Conservation (phyloP, 2,113 vertebrate genomes). For the Onychostoma macrolepis region DNA sequence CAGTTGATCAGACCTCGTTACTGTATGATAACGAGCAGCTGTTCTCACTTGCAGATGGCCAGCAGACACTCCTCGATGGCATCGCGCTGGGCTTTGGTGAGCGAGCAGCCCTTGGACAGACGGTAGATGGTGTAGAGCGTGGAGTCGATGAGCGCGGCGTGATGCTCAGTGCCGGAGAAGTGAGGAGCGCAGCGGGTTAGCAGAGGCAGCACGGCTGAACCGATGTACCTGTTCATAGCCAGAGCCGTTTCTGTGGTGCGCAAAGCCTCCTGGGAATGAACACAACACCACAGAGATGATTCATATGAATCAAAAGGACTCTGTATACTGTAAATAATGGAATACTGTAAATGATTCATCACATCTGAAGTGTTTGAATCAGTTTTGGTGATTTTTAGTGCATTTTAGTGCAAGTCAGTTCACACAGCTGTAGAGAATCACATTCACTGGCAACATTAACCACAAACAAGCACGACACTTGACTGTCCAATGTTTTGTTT, state of each 20-base stretch:
- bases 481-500: too few species aligned
- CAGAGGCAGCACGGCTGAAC: constrained; percentile 91
- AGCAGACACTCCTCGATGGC: constrained; percentile 97
- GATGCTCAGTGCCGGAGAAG: constrained; percentile 92
- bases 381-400: too few species aligned
- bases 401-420: too few species aligned
- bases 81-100: constrained; percentile 97
- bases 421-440: too few species aligned
- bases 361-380: neutral
- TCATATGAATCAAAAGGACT: neutral
- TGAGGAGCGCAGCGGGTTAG: constrained; percentile 94
- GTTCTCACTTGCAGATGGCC: constrained; percentile 90
- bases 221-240: constrained; percentile 93
- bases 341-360: neutral
- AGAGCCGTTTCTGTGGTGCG: constrained; percentile 94
- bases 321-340: neutral
- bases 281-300: neutral
- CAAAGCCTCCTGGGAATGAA: constrained; percentile 82
- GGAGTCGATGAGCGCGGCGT: constrained; percentile 89
- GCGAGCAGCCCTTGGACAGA: constrained; percentile 93
- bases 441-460: neutral
- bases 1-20: neutral
- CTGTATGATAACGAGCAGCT: neutral
- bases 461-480: neutral
- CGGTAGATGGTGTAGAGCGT: constrained; percentile 95